Conservation (phyloP, 2,797 vertebrate genomes). For the Cryptoprocta ferox region DNA sequence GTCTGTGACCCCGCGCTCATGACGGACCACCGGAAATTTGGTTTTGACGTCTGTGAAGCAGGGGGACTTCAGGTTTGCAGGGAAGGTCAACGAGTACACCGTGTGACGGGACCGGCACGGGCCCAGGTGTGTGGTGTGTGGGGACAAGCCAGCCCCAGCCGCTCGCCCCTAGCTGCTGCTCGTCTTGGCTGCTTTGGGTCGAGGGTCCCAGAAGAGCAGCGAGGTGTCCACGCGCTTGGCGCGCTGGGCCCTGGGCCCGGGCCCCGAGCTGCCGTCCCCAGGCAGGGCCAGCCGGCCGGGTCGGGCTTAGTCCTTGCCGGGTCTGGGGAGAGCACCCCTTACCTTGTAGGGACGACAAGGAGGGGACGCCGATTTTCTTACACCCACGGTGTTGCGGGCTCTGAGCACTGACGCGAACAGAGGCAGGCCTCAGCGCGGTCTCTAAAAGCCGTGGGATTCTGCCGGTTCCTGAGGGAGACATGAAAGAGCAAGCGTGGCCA, state of each 20-base stretch:
- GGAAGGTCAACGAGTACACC: not conserved
- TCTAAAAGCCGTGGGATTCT: not conserved
- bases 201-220: not conserved
- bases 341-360: not conserved
- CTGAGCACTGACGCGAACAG: not conserved
- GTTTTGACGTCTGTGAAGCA: not conserved
- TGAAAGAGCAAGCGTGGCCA: not conserved
- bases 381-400: not conserved
- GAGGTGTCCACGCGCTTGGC: accelerated
- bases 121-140: accelerated
- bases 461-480: not conserved
- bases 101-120: accelerated
- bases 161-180: not conserved
- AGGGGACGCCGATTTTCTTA: accelerated
- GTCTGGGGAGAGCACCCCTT: not conserved
- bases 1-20: accelerated
- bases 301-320: not conserved
- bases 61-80: not conserved
- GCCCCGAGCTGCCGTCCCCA: too few species aligned
- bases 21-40: not conserved
- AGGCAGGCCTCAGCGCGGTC: not conserved
- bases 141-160: not conserved
- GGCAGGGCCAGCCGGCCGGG: not conserved
- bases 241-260: accelerated
- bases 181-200: not conserved